These are phyloP conservation scores for Camponotus vicinus DNA, from an alignment of 1,140 invertebrate species.

Conservation along the genomic window DNA sequence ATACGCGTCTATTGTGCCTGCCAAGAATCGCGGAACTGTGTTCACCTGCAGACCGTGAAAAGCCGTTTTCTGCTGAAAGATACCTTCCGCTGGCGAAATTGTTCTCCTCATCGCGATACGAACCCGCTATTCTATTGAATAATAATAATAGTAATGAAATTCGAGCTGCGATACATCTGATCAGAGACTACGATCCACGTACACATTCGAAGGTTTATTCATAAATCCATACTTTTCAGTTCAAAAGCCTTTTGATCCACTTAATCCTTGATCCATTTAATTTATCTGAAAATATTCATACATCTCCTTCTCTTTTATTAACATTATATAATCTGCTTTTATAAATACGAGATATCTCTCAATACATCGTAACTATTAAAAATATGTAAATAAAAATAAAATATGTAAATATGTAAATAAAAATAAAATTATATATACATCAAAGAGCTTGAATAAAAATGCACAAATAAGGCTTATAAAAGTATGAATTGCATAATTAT, in stretches of 20 bases:
- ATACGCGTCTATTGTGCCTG: slow-evolving; percentile 42
- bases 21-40: slow-evolving; percentile 44
- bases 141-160: slow-evolving; percentile 41
- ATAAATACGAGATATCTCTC: background rate
- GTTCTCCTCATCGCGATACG: slow-evolving; percentile 44
- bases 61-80: slow-evolving; percentile 60
- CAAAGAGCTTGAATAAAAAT: background rate
- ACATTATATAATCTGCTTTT: background rate
- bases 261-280: background rate
- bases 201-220: background rate
- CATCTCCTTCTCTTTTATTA: background rate
- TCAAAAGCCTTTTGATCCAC: background rate
- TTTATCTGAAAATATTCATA: background rate
- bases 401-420: background rate
- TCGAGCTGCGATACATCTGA: background rate
- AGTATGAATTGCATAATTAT: background rate
- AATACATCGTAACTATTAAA: background rate
- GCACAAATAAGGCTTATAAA: background rate
- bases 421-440: background rate
- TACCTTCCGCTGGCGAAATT: slow-evolving; percentile 57
- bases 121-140: slow-evolving; percentile 30
- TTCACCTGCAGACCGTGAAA: slow-evolving; percentile 48
- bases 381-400: background rate
- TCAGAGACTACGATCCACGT: background rate
- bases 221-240: background rate